Conservation (phyloP, 2,888 invertebrate genomes). For the Lobophora halterata region DNA sequence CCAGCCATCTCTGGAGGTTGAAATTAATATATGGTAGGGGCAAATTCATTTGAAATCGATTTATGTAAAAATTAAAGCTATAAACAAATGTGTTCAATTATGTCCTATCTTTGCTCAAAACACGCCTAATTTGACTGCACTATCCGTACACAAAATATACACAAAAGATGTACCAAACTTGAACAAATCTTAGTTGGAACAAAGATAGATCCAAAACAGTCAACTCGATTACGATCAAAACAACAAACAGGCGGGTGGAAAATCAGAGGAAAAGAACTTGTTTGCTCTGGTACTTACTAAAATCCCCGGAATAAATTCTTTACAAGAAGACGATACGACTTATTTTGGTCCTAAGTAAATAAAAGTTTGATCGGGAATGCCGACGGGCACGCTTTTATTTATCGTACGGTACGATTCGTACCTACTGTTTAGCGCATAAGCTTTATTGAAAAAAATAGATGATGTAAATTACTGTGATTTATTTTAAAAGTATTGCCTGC, state of each 20-base stretch:
- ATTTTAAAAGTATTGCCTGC: background rate
- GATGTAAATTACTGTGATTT: constrained; percentile 7
- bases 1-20: too few relatives aligned
- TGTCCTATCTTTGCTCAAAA: too few relatives aligned
- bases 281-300: constrained; percentile 57
- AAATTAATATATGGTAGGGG: too few relatives aligned
- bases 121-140: too few relatives aligned
- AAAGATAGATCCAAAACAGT: constrained; percentile 49
- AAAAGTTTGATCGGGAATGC: constrained; percentile 17
- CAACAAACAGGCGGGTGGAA: constrained; percentile 64
- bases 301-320: constrained; percentile 52
- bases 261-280: constrained; percentile 58
- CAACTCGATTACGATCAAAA: constrained; percentile 68
- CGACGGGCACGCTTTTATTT: constrained; percentile 13
- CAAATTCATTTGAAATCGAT: too few relatives aligned
- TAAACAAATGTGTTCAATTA: too few relatives aligned
- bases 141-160: too few relatives aligned
- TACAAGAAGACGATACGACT: constrained; percentile 41
- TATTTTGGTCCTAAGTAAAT: constrained; percentile 42
- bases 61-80: too few relatives aligned
- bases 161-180: background rate
- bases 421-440: constrained; percentile 15
- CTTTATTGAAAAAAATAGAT: constrained; percentile 12
- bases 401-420: too few relatives aligned
- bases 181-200: constrained; percentile 38